Base-by-base conservation (phyloP, 35 echinoderm and acorn worm species). In the Hemicentrotus pulcherrimus region DNA sequence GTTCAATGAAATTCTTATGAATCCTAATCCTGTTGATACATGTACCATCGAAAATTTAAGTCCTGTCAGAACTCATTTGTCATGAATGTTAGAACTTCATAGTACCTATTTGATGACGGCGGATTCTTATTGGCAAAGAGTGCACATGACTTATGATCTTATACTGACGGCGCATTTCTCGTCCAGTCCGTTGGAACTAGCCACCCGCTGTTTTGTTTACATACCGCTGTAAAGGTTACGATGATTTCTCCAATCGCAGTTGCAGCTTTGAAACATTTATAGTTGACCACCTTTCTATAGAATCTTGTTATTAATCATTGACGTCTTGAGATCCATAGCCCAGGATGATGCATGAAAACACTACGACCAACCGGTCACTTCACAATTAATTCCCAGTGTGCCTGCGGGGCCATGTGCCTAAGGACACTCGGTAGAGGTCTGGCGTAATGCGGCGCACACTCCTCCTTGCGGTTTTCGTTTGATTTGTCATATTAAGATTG, bases 11-110 rank as follows among this genome's bases (percentile, higher is more conserved):
- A 22, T 78, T 78, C 65, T 78, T 78, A 78, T 24, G 22, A n/a
- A 78, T 78, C 65, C 18, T 78, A 18, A 28, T 78, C 65, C n/a
- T 78, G 19, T 22, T 78, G 65, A 78, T 28, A 41, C 35, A 41
- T 41, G 35, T 41, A 78, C 22, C 65, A 28, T 78, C 22, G 5
- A 24, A 78, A 78, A 28, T 78, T 78, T 15, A 78, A 22, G 19
- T 78, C 18, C 65, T 78, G 65, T 78, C 65, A 78, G 65, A 78
- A 78, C n/a, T 78, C 65, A 78, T 78, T 78, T 78, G 65, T 78
- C 65, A 78, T 78, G 65, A 78, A 78, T 78, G 65, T 6, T 78
- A 78, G 7, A 78, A 28, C 65, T 78, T n/a, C 5, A 28, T 78
- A 78, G 19, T 78, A 18, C 22, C 65, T 78, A 78, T 78, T 78